A percentile compares a stretch with the other conserved stretches of the same genome.
These are phyloP conservation scores for Danaus melanippus DNA, from an alignment of 1,140 invertebrate genomes.

Conservation along the genomic window DNA sequence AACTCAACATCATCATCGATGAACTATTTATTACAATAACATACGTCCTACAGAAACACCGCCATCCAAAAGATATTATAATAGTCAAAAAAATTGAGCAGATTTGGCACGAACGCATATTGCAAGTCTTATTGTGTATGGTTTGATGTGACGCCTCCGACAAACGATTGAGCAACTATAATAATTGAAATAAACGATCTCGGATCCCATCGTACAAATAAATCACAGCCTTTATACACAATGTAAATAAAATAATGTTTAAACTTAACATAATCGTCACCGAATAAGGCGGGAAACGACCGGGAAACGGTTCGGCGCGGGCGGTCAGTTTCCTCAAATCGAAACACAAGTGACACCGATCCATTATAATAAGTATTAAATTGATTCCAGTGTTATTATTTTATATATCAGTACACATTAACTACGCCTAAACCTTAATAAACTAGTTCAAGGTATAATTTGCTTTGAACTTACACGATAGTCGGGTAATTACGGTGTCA, in stretches of 20 bases:
- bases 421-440: constrained; percentile 52
- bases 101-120: constrained; percentile 31
- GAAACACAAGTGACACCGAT: too few species aligned
- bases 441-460: constrained; percentile 44
- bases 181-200: constrained; percentile 37
- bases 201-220: constrained; percentile 52
- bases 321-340: too few species aligned
- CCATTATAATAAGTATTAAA: neutral
- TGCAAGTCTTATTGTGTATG: constrained; percentile 19
- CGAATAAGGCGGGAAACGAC: too few species aligned
- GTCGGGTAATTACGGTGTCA: constrained; percentile 41
- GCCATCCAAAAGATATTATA: too few species aligned
- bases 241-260: constrained; percentile 15
- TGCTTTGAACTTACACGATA: constrained; percentile 39
- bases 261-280: too few species aligned
- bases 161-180: constrained; percentile 19
- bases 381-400: constrained; percentile 15
- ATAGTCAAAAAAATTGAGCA: constrained; percentile 47
- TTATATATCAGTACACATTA: constrained; percentile 37
- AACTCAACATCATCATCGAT: too few species aligned
- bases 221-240: constrained; percentile 65
- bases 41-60: too few species aligned
- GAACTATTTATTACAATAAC: too few species aligned
- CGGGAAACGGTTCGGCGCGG: too few species aligned
- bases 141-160: neutral